Percentiles rank a stretch among this genome's conserved stretches.
Conservation (phyloP, 2,797 vertebrate species). For the Heteromormyrus szaboi region DNA sequence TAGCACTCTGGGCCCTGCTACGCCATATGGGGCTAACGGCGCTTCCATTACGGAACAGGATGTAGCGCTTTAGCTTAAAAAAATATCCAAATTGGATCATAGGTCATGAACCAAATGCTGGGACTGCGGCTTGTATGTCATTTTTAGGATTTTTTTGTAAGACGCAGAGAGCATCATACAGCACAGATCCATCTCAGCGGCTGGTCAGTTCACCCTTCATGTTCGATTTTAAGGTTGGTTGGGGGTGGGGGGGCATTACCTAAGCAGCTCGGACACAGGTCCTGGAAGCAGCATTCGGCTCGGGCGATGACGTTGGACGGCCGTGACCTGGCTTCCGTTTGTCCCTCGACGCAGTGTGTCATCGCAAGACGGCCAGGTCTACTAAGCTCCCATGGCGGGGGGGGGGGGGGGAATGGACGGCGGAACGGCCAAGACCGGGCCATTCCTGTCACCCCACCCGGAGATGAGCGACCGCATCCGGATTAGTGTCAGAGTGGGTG, state of each 20-base stretch:
- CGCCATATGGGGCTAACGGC: neutral
- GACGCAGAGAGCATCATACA: neutral
- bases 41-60: neutral
- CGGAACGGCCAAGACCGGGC: neutral
- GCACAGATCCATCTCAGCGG: neutral
- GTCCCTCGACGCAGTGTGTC: neutral
- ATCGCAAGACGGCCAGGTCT: neutral
- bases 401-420: neutral
- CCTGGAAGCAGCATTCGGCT: neutral
- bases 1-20: neutral
- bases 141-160: neutral
- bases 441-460: neutral
- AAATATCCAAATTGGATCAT: neutral
- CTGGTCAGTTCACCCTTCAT: neutral
- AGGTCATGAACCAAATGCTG: neutral
- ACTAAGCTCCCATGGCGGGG: neutral
- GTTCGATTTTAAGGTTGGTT: neutral
- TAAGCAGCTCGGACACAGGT: neutral
- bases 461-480: neutral
- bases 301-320: neutral
- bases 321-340: neutral
- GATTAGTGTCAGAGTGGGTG: neutral
- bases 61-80: neutral
- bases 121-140: neutral
- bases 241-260: neutral